Conservation (phyloP, 2,888 invertebrate species). For the Drosophila nigritarsus region DNA sequence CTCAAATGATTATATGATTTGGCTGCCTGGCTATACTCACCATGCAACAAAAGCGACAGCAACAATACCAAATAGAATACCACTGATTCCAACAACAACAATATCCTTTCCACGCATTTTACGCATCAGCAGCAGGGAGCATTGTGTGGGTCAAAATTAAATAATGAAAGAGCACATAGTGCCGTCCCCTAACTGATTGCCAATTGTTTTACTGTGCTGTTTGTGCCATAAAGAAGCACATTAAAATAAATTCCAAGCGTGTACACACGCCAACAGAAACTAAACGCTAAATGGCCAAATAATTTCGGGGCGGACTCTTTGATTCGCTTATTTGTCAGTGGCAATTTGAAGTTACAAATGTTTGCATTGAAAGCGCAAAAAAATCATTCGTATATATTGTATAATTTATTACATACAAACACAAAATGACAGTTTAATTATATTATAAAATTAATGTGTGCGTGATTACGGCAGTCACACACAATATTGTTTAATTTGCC, state of each 20-base stretch:
- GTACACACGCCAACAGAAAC: conserved; percentile 18
- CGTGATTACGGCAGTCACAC: conserved; percentile 38
- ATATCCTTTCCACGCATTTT: conserved; percentile 13
- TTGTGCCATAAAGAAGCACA: conserved; percentile 34
- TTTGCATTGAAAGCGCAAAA: conserved; percentile 38
- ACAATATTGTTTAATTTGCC: conserved; percentile 63
- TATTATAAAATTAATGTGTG: conserved; percentile 6
- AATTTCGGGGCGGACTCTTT: conserved; percentile 21
- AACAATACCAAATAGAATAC: conserved; percentile 14
- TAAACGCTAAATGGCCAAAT: conserved; percentile 5
- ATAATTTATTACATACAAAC: not conserved
- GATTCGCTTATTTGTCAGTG: not conserved
- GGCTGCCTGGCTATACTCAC: conserved; percentile 15
- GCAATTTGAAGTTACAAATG: conserved; percentile 31
- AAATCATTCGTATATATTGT: conserved; percentile 33
- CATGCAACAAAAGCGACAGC: conserved; percentile 1
- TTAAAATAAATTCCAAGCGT: conserved; percentile 17
- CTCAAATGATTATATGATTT: conserved; percentile 59
- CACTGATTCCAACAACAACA: conserved; percentile 5
- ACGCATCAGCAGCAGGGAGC: conserved; percentile 42
- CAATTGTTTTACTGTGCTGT: conserved; percentile 21
- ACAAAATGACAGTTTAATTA: conserved; percentile 1
- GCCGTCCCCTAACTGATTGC: conserved; percentile 40
- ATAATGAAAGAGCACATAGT: conserved; percentile 51
- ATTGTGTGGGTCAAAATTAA: conserved; percentile 59